Base-by-base conservation (phyloP, 2,797 vertebrate genomes). In the Sebastes taczanowskii region DNA sequence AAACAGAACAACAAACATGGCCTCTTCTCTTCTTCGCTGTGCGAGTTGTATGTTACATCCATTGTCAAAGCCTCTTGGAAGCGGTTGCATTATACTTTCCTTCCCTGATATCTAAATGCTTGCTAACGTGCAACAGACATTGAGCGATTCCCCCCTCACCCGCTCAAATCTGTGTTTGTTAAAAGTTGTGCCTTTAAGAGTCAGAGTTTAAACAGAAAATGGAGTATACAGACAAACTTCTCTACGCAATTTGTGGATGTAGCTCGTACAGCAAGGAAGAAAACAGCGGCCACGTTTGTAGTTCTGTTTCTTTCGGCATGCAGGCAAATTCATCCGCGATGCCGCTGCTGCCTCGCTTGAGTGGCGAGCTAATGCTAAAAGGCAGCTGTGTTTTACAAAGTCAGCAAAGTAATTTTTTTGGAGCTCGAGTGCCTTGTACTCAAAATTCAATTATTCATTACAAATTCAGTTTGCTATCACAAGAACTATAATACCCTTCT, bases 141-240 rank as follows among this genome's bases (percentile, higher is more conserved):
- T n/a, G 20, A 52, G 49, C 7, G 4, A 52, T n/a, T 0, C 7
- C 4, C 46, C 14, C 6, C 2, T 0, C 11, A 23, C 18, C 18
- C 7, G 14, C 2, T 0, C 1, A 42, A 42, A 42, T 42, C 38
- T 42, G 0, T 42, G 38, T 42, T 18, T 42, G 38, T 42, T 42
- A 16, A 42, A 42, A 42, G 14, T 42, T 42, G 38, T 38, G 35
- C 35, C 35, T 38, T 38, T 38, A 38, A 38, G 35, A 42, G 6
- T 42, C 0, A 42, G 6, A 25, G 59, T 53, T 27, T 20, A 32
- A 53, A 73, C 9, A 13, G 29, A 11, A 53, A 35, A 52, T 20
- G 5, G 1, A 16, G 13, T 25, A 22, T 16, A 42, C 0, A 16
- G 38, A 42, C 11, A 1, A 9, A n/a, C 0, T 14, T n/a, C 4